Evolutionary conservation across 2,113 vertebrate species (phyloP).

Genomic region (Laticauda laticaudata): DNA sequence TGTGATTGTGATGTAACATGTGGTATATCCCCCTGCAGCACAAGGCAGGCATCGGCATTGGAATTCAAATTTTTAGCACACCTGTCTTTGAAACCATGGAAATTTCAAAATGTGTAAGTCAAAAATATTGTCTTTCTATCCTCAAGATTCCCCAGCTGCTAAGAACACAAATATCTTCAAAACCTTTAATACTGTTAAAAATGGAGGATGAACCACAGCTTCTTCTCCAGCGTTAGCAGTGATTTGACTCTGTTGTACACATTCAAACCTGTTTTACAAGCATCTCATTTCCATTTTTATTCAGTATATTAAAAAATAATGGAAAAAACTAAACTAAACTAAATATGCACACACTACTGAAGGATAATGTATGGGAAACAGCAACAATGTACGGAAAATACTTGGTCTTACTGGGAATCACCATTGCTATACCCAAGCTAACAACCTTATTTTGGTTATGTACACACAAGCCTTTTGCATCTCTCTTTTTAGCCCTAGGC

Average conservation of each 20-base stretch:
- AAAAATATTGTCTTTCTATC: not conserved
- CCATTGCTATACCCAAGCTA: not conserved
- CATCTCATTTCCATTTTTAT: not conserved
- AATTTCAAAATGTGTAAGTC: not conserved
- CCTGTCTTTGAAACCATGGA: not conserved
- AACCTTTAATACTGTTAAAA: not conserved
- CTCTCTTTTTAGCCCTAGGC: not conserved
- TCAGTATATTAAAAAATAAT: not conserved
- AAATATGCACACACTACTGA: not conserved
- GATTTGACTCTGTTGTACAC: not conserved
- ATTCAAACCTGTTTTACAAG: not conserved
- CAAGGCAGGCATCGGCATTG: not conserved
- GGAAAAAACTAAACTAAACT: not conserved
- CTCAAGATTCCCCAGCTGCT: not conserved
- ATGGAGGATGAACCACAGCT: not conserved
- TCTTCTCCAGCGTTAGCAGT: not conserved
- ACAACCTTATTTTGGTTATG: not conserved
- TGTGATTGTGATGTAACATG: not conserved
- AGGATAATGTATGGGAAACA: not conserved
- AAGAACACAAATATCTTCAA: not conserved
- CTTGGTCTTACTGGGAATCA: not conserved
- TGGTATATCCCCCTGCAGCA: not conserved
- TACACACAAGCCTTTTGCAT: not conserved
- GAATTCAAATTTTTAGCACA: not conserved
- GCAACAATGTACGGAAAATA: not conserved